Base-by-base conservation (phyloP, 1,140 invertebrate species). In the Ditylenchus dipsaci region DNA sequence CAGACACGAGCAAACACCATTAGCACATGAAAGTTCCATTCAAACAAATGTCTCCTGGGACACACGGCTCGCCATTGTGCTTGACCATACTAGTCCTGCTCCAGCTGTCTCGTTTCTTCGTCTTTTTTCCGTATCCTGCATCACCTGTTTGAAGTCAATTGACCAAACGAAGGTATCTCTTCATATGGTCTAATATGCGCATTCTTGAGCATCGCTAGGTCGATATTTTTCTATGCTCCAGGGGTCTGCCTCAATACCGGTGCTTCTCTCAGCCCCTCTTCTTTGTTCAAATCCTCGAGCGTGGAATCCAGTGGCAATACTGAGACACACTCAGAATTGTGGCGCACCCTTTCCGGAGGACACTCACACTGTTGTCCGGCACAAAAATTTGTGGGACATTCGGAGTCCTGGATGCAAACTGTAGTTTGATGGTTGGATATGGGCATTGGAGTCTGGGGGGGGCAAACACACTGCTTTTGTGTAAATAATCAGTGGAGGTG, bases 381-480 rank as follows among this genome's bases (percentile, higher is more conserved):
- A 23, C 66, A 68, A 15, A 68, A 56, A 42, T 49, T 57, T 8
- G 42, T 53, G 8, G 69, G 27, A 47, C 70, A 72, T 13, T 75
- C 23, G 13, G 38, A 38, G 29, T 45, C 73, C 11, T 29, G 1
- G 17, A 62, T 38, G 26, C 73, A 73, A n/a, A 53, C 23, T 5
- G 11, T 38, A 11, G 3, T 38, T 38, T 38, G 33, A 5, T 62
- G 68, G 29, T 70, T 27, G 59, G 38, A 56, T 17, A 70, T 29
- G 0, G 43, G 49, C 38, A 70, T 29, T 8, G 43, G 49, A 15
- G 15, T 56, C 21, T 49, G 26, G 27, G 56, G 38, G 27, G 29
- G 49, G 38, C 42, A 9, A 49, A 73, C 43, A 45, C 71, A 73
- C 60, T 75, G 71, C 30, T 75, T 73, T 42, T 73, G 56, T n/a